Conservation (phyloP, 2,113 vertebrate species). For the Balaeniceps rex region DNA sequence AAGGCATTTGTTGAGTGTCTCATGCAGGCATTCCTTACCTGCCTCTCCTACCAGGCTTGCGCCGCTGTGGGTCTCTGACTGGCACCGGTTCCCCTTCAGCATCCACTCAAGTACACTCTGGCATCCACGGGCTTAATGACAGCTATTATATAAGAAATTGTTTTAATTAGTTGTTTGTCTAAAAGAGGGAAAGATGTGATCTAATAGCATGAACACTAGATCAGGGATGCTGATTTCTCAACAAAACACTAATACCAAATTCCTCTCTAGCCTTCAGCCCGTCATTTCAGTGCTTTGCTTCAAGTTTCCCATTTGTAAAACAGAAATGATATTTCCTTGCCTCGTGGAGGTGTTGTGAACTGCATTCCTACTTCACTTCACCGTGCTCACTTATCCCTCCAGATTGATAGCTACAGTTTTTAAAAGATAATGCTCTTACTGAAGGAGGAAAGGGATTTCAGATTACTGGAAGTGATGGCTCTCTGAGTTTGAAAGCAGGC, state of each 20-base stretch:
- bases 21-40: background rate
- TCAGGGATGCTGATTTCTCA: background rate
- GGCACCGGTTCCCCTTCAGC: background rate
- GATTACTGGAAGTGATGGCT: background rate
- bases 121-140: background rate
- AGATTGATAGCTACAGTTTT: background rate
- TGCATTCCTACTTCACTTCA: background rate
- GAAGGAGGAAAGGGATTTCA: background rate
- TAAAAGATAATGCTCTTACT: background rate
- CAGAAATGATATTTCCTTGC: background rate
- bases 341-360: background rate
- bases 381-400: background rate
- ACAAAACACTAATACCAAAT: background rate
- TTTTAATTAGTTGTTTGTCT: background rate
- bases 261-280: background rate
- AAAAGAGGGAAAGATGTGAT: background rate
- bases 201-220: background rate
- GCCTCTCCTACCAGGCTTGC: background rate
- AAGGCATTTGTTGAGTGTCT: background rate
- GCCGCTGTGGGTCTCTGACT: background rate
- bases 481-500: background rate
- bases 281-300: background rate
- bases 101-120: background rate
- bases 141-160: background rate
- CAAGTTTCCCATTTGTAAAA: background rate